A percentile compares a stretch with the other conserved stretches of the same genome.
Evolutionary conservation across 2,797 vertebrate genomes (phyloP).

Genomic region (Xyrichtys novacula): DNA sequence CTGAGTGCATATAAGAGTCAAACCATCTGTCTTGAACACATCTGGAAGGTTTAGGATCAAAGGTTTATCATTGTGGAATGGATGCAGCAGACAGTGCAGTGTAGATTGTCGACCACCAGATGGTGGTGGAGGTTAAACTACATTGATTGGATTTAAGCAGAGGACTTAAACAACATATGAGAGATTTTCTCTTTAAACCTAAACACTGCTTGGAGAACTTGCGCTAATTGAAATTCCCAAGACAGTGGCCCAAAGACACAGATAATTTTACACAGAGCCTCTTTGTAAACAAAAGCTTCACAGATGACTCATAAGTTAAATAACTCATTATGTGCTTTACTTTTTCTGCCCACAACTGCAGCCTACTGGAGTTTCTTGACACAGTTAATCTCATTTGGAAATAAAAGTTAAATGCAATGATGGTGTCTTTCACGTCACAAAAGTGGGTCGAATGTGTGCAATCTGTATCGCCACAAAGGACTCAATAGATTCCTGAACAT

Average conservation of each 20-base stretch:
- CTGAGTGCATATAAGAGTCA: not conserved
- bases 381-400: constrained; percentile 15
- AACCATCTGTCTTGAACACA: not conserved
- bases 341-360: constrained; percentile 29
- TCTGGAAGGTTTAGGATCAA: not conserved
- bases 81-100: constrained; percentile 11
- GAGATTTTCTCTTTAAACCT: constrained; percentile 8
- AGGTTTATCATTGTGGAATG: not conserved
- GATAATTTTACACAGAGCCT: constrained; percentile 21
- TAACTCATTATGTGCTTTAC: constrained; percentile 39
- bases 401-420: not conserved
- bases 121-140: constrained; percentile 45
- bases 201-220: constrained; percentile 41
- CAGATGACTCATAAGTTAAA: constrained; percentile 45
- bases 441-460: not conserved
- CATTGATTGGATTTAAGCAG: not conserved
- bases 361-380: constrained; percentile 7
- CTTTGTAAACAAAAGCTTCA: constrained; percentile 47
- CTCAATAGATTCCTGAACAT: not conserved
- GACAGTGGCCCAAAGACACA: constrained; percentile 13
- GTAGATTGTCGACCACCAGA: constrained; percentile 50
- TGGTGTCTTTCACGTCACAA: not conserved
- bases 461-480: not conserved
- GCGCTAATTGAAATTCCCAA: constrained; percentile 18
- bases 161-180: not conserved